Conservation (phyloP, 1,140 invertebrate genomes). For the Aphaenogaster rudis region DNA sequence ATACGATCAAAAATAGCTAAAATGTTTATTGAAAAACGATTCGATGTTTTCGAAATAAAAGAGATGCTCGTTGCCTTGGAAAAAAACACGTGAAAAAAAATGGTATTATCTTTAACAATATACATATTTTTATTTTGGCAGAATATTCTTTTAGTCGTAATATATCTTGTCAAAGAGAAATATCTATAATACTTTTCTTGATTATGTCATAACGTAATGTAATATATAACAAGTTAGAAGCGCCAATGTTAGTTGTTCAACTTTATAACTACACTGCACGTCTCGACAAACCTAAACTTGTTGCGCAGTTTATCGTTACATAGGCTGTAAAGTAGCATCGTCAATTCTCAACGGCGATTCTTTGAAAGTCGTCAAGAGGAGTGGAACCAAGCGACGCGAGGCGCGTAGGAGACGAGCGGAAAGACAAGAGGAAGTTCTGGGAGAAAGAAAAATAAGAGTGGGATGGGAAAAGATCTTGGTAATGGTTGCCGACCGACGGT, state of each 20-base stretch:
- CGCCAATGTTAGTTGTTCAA: not conserved
- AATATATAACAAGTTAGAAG: not conserved
- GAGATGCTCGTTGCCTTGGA: not conserved
- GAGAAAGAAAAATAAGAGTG: constrained; percentile 61
- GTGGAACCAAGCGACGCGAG: constrained; percentile 34
- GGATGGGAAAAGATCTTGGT: constrained; percentile 73
- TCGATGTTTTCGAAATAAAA: not conserved
- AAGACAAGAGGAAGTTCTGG: constrained; percentile 58
- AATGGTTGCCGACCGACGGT: constrained; percentile 77
- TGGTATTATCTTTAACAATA: not conserved
- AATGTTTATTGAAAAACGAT: constrained; percentile 18
- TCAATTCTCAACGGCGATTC: constrained; percentile 58
- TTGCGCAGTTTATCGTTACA: constrained; percentile 2
- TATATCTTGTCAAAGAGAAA: not conserved
- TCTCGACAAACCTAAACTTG: constrained; percentile 27
- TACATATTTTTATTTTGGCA: not conserved
- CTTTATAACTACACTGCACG: not conserved
- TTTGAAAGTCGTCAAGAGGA: constrained; percentile 66
- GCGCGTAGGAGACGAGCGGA: constrained; percentile 12
- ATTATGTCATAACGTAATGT: not conserved
- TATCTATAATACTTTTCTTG: not conserved
- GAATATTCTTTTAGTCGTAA: not conserved
- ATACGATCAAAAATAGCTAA: not conserved
- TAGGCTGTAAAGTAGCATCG: constrained; percentile 30
- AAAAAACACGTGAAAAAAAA: not conserved